phyloP scores from a whole-genome alignment of 2,888 invertebrate species.

The Pilophorus perplexus region DNA sequence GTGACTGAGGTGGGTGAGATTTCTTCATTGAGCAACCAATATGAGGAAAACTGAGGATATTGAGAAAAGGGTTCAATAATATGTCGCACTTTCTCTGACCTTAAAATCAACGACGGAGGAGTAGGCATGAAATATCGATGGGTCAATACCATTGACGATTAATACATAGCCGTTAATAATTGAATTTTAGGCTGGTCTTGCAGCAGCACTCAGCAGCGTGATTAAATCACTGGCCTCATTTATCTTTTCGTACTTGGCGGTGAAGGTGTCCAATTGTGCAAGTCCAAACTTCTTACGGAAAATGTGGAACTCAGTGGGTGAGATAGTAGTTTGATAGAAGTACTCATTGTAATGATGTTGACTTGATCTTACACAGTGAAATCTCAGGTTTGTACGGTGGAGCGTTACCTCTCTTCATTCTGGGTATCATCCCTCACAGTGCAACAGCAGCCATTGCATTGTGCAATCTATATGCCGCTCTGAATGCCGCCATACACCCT shows the following conservation, averaged over 20 bases:
- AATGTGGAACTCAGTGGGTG: slow-evolving; percentile 15
- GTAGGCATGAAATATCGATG: too few relatives aligned
- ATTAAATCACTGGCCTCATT: slow-evolving; percentile 1
- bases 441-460: not conserved
- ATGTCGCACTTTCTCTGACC: too few relatives aligned
- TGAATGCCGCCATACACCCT: slow-evolving; percentile 7
- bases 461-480: not conserved
- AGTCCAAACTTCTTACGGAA: not conserved
- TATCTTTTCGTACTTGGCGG: not conserved
- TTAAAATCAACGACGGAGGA: too few relatives aligned
- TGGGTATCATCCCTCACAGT: not conserved
- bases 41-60: too few relatives aligned
- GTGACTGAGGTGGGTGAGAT: not conserved
- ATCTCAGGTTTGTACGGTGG: slow-evolving; percentile 56
- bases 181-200: slow-evolving; percentile 9
- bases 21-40: too few relatives aligned
- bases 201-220: not conserved
- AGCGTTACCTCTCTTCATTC: not conserved
- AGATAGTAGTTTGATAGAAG: too few relatives aligned
- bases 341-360: too few relatives aligned
- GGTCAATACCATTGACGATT: too few relatives aligned
- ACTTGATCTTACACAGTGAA: too few relatives aligned
- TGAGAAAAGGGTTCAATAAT: too few relatives aligned
- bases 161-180: too few relatives aligned
- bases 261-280: not conserved